Percentiles rank a stretch among this genome's conserved stretches.
These are phyloP conservation scores for Sorex fumeus DNA, from an alignment of 2,113 vertebrate species.

Conservation along the genomic window DNA sequence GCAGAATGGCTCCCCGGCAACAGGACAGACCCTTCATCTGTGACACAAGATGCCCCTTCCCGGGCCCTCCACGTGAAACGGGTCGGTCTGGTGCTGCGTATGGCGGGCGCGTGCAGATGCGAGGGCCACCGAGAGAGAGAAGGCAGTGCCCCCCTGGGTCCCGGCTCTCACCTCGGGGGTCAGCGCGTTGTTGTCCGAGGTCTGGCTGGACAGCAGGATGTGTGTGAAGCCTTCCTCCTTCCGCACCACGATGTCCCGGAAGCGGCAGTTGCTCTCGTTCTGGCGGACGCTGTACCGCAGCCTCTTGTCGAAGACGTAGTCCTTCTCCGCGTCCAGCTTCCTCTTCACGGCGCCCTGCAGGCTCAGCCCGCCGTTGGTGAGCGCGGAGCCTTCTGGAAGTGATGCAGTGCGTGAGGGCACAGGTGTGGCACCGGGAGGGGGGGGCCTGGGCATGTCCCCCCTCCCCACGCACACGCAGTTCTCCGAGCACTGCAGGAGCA, in stretches of 20 bases:
- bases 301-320: constrained; percentile 98
- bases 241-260: constrained; percentile 98
- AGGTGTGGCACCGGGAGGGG: fast-evolving
- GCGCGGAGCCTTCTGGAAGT: constrained; percentile 89
- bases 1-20: background rate
- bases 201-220: constrained; percentile 97
- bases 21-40: background rate
- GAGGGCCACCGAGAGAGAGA: too few species aligned
- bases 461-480: too few species aligned
- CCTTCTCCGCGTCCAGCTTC: constrained; percentile 95
- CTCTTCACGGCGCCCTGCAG: constrained; percentile 95
- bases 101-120: too few species aligned
- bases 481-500: too few species aligned
- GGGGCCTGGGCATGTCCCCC: background rate
- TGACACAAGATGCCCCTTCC: background rate
- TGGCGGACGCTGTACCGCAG: constrained; percentile 98
- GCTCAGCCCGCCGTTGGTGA: constrained; percentile 93
- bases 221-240: constrained; percentile 99
- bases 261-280: constrained; percentile 96
- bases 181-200: constrained; percentile 97
- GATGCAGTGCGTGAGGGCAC: constrained; percentile 69
- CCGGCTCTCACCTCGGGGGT: constrained; percentile 94
- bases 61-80: too few species aligned
- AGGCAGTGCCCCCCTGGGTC: background rate
- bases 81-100: too few species aligned